These are phyloP conservation scores for Colistium nudipinnis DNA, from an alignment of 2,113 vertebrate species.

Conservation along the genomic window DNA sequence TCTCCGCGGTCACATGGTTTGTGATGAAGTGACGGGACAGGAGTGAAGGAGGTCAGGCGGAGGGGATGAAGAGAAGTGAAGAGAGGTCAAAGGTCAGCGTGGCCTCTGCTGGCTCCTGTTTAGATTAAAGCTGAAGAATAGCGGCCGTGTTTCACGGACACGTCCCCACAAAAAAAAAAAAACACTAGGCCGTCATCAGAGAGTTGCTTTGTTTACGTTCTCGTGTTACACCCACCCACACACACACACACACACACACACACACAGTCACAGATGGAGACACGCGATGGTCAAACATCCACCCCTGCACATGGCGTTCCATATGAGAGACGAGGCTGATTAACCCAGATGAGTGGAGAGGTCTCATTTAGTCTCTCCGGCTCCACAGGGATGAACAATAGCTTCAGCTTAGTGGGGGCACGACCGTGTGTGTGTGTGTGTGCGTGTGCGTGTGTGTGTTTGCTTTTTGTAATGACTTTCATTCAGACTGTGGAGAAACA, in stretches of 20 bases:
- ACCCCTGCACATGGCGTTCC: constrained; percentile 67
- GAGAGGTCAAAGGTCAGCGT: constrained; percentile 70
- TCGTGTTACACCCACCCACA: not conserved
- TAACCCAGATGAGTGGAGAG: constrained; percentile 63
- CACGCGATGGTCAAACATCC: constrained; percentile 41
- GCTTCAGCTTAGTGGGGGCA: constrained; percentile 42
- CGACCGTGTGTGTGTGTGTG: constrained; percentile 6
- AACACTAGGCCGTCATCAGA: not conserved
- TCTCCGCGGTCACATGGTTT: too few species aligned
- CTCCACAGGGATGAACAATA: constrained; percentile 54
- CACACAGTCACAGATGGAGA: constrained; percentile 57
- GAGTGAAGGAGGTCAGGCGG: constrained; percentile 51
- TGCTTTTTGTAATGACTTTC: constrained; percentile 38
- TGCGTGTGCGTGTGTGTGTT: constrained; percentile 13
- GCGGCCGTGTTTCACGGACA: constrained; percentile 61
- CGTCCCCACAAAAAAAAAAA: not conserved
- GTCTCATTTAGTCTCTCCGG: constrained; percentile 52
- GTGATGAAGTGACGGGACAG: too few species aligned
- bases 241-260: constrained; percentile 7
- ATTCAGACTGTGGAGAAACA: constrained; percentile 15
- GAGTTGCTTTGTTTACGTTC: constrained; percentile 6
- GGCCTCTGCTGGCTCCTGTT: constrained; percentile 54
- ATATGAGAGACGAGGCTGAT: constrained; percentile 65
- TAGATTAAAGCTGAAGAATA: constrained; percentile 63
- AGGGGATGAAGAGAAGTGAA: constrained; percentile 51